phyloP scores from a whole-genome alignment of 2,797 vertebrate genomes.

The Fringilla coelebs region DNA sequence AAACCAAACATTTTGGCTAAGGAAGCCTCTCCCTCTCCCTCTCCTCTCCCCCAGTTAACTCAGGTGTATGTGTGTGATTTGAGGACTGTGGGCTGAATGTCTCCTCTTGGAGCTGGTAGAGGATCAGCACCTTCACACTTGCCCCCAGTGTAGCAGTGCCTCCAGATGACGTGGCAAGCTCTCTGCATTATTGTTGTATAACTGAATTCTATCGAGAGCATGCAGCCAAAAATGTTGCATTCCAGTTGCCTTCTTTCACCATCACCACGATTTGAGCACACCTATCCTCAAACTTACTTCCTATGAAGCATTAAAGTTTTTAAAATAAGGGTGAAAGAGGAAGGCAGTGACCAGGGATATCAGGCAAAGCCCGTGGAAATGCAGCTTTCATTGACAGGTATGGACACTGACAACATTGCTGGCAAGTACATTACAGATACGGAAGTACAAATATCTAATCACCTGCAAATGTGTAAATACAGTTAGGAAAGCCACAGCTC shows the following conservation, averaged over 20 bases:
- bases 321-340: background rate
- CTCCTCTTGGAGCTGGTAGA: background rate
- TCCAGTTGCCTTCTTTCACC: background rate
- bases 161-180: background rate
- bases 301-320: background rate
- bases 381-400: background rate
- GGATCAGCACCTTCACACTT: background rate
- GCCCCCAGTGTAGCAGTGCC: too few species aligned
- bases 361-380: background rate
- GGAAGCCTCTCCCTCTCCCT: background rate
- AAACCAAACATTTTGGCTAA: background rate
- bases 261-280: background rate
- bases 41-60: background rate
- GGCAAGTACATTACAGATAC: rapidly evolving
- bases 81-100: background rate
- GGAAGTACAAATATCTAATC: background rate
- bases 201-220: background rate
- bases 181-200: background rate
- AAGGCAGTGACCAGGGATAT: background rate
- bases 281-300: background rate
- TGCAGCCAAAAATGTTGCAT: background rate
- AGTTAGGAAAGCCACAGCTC: background rate
- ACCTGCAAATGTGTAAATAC: background rate
- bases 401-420: background rate
- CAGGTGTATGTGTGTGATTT: background rate